Evolutionary conservation across 2,888 invertebrate genomes (phyloP), one percentile per base, ranked within the genome.

Genomic region (Acrobeloides nanus): DNA sequence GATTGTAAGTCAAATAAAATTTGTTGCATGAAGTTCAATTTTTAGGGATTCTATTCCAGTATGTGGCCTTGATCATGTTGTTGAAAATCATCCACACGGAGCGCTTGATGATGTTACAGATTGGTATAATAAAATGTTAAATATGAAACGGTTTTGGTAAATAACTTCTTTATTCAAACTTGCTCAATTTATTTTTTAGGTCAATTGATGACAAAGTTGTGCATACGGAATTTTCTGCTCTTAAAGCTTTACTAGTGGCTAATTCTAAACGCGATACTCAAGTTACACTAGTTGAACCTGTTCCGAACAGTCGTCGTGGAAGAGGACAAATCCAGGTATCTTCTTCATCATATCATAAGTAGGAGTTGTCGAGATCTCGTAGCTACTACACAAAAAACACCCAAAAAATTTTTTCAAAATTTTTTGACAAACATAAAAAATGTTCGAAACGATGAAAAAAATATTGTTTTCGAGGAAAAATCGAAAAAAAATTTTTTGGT

Each of bases 21-120:
- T 42, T 20, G 20, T 26, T 4, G 27, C 8, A n/a, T 10, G n/a
- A 29, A 29, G 31, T n/a, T n/a, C 31, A 29, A 29, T n/a, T 40
- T 62, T 50, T 43, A 73, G 74, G 29, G 50, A 87, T 1, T 76
- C 81, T 44, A 77, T 81, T 27, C 81, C 84, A 59, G 80, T 93
- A 44, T 82, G 86, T 70, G 88, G 89, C 69, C 84, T 95, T 49
- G 95, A 97, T 75, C 95, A 97, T 74, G 84, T 90, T 33, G 95
- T 97, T 1, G 92, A 90, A 2, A 95, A 95, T 76, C 92, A 93
- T 75, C 89, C 92, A 0, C 87, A 93, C 67, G 77, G 83, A 35
- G 79, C 82, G 60, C 92, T 95, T 90, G 87, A 87, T 75, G 78
- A 81, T 26, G 84, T 65, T n/a, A 59, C 61, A 12, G 59, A 64